A percentile compares a stretch with the other conserved stretches of the same genome.
Conservation (phyloP, 2,113 vertebrate species). For the Siphamia tubifer region DNA sequence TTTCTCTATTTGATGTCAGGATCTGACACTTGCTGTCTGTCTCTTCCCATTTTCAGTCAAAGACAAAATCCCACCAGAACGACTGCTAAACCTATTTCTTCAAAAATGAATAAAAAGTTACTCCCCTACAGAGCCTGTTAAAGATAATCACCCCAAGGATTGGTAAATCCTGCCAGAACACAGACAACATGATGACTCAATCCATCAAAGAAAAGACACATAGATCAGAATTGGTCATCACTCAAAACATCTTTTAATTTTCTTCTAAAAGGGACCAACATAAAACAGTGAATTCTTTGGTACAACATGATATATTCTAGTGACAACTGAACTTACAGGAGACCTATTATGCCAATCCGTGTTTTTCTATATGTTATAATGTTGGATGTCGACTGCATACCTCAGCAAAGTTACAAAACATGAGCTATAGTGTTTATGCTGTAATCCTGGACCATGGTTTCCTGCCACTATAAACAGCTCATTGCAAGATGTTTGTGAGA, state of each 20-base stretch:
- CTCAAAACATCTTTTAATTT: not conserved
- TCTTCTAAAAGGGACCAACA: not conserved
- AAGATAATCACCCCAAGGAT: conserved; percentile 17
- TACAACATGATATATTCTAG: too few species aligned
- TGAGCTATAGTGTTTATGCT: too few species aligned
- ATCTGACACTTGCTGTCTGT: conserved; percentile 57
- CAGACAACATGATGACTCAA: conserved; percentile 13
- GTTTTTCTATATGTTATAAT: too few species aligned
- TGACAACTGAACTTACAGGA: too few species aligned
- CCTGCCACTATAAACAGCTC: too few species aligned
- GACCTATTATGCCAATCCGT: too few species aligned
- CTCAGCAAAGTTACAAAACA: too few species aligned
- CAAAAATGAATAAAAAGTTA: conserved; percentile 27
- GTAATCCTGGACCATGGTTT: too few species aligned
- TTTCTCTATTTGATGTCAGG: conserved; percentile 50
- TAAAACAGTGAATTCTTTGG: too few species aligned
- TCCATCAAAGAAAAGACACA: not conserved
- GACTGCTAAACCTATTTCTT: conserved; percentile 18
- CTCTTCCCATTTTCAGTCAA: conserved; percentile 24
- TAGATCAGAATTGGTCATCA: not conserved
- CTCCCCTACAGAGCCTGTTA: not conserved
- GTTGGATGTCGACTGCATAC: too few species aligned
- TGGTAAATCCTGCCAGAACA: conserved; percentile 33
- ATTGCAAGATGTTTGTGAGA: too few species aligned
- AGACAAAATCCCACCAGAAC: conserved; percentile 48